phyloP scores from a whole-genome alignment of 2,797 vertebrate species.

The Rhabdomys pumilio region DNA sequence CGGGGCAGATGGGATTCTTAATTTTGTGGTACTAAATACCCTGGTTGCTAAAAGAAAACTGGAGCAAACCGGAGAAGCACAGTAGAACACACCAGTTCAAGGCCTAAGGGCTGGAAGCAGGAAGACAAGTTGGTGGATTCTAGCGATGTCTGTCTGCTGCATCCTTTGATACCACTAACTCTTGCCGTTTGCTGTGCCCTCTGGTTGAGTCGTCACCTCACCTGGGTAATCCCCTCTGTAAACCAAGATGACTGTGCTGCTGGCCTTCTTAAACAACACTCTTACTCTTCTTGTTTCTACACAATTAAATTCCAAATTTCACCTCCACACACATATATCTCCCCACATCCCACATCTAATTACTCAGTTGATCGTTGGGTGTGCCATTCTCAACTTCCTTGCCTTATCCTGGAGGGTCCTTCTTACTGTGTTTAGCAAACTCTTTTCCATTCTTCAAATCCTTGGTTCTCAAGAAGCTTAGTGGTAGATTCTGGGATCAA shows the following conservation, averaged over 20 bases:
- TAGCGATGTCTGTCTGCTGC: fast-evolving
- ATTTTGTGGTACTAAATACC: not conserved
- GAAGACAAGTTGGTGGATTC: no score
- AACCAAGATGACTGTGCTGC: not conserved
- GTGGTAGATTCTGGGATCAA: not conserved
- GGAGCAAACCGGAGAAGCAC: not conserved
- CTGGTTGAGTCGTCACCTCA: not conserved
- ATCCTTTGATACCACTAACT: not conserved
- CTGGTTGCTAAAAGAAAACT: not conserved
- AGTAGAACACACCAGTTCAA: not conserved
- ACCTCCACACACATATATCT: not conserved
- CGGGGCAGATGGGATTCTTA: not conserved
- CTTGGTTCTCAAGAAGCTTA: not conserved
- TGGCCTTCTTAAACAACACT: not conserved
- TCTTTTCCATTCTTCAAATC: not conserved
- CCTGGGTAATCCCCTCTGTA: not conserved
- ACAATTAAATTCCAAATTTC: conserved; percentile 12
- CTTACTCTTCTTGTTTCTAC: not conserved
- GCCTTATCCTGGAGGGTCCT: fast-evolving
- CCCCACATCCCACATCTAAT: not conserved
- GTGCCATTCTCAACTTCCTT: not conserved
- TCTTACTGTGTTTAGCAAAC: not conserved
- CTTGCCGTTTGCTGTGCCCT: fast-evolving
- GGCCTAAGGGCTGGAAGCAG: not conserved
- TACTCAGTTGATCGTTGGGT: fast-evolving